Conservation (phyloP, 2,113 vertebrate genomes). For the Muscicapa adusta region DNA sequence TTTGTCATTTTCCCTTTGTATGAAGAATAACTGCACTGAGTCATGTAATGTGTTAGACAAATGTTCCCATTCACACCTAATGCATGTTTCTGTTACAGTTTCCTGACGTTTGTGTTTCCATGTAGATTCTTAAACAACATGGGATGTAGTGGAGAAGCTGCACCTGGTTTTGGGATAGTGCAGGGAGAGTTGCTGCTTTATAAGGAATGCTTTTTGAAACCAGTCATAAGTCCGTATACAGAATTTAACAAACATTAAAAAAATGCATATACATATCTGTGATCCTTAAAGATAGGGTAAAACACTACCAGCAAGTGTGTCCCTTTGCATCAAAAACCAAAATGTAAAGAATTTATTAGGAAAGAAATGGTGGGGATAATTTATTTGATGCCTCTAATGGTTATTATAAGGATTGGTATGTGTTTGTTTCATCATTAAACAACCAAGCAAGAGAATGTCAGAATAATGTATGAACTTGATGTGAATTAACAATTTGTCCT, state of each 20-base stretch:
- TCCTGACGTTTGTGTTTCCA: slow-evolving; percentile 16
- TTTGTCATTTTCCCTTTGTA: slow-evolving; percentile 29
- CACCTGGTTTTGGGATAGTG: neutral
- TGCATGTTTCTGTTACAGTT: neutral
- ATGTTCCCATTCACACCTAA: slow-evolving; percentile 31
- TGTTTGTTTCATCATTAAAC: neutral
- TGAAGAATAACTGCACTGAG: slow-evolving; percentile 29
- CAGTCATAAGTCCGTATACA: fast-evolving
- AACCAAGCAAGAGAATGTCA: neutral
- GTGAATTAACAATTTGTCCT: neutral
- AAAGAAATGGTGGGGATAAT: neutral
- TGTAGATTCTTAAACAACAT: neutral
- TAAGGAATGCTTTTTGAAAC: neutral
- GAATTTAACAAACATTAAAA: neutral
- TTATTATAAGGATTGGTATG: neutral
- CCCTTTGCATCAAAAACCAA: neutral
- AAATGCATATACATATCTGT: neutral
- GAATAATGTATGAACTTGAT: neutral
- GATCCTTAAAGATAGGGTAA: neutral
- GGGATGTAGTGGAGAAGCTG: neutral
- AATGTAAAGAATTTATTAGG: neutral
- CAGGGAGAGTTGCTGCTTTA: neutral
- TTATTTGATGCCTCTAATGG: neutral
- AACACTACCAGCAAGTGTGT: neutral
- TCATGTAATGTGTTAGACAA: slow-evolving; percentile 19